Conservation (phyloP, 2,797 vertebrate genomes). For the Tamandua tetradactyla region DNA sequence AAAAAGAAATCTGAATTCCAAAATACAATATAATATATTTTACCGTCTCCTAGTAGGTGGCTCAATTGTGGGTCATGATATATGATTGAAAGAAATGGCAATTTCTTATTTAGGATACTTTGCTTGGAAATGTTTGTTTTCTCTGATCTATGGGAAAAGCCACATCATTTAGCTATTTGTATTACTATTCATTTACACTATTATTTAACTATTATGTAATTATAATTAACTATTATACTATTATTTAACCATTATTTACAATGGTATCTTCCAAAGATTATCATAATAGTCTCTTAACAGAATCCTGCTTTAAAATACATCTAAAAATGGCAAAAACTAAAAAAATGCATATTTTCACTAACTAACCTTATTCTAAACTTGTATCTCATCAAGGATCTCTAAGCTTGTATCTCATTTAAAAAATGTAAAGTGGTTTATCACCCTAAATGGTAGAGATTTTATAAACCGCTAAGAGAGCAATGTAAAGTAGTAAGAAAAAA, state of each 20-base stretch:
- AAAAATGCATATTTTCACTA: not conserved
- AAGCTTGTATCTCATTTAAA: not conserved
- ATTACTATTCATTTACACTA: no score
- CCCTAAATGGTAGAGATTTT: not conserved
- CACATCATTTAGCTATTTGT: not conserved
- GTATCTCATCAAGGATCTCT: not conserved
- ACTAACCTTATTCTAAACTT: not conserved
- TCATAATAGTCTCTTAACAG: not conserved
- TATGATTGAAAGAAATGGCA: not conserved
- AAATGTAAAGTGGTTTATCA: not conserved
- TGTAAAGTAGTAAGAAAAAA: not conserved
- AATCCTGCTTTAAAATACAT: not conserved
- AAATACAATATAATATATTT: not conserved
- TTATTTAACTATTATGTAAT: no score
- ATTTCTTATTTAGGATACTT: not conserved
- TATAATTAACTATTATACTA: no score
- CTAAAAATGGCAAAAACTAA: not conserved
- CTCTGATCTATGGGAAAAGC: no score
- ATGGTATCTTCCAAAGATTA: not conserved
- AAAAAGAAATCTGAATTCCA: not conserved
- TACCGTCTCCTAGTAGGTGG: not conserved
- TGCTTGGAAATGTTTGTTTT: constrained; percentile 10
- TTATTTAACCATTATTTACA: not conserved
- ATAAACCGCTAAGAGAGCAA: not conserved
- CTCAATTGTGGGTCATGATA: not conserved